These are phyloP conservation scores for Arizona elegans DNA, from an alignment of 2,113 vertebrate species.

Conservation along the genomic window DNA sequence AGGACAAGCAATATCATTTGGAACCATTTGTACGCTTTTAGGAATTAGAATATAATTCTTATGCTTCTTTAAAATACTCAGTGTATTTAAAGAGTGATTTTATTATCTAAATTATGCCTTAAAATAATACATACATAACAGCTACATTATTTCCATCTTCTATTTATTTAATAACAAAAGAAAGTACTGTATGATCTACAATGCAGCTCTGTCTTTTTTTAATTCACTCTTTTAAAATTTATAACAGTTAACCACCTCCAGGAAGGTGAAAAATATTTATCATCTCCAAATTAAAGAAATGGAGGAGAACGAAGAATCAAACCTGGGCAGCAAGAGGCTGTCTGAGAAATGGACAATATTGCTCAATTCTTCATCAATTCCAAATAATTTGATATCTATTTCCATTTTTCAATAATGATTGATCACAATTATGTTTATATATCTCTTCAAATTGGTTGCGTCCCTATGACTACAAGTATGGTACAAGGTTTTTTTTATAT, in stretches of 20 bases:
- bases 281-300: background rate
- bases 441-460: background rate
- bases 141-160: background rate
- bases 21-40: background rate
- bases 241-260: background rate
- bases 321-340: background rate
- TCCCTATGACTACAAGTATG: background rate
- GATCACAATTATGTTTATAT: constrained; percentile 14
- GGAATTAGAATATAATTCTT: background rate
- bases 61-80: background rate
- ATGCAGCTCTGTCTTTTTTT: background rate
- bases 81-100: background rate
- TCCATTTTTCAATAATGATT: constrained; percentile 3
- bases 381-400: constrained; percentile 7
- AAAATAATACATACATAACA: background rate
- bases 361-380: background rate
- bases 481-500: background rate
- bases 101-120: background rate
- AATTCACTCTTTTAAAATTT: constrained; percentile 8
- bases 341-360: constrained; percentile 3
- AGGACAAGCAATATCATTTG: background rate
- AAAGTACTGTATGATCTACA: background rate
- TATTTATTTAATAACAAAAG: background rate
- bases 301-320: background rate
- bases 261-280: background rate